These are phyloP conservation scores for Microctenopoma lineatum DNA, from an alignment of 2,797 vertebrate species.

Conservation along the genomic window DNA sequence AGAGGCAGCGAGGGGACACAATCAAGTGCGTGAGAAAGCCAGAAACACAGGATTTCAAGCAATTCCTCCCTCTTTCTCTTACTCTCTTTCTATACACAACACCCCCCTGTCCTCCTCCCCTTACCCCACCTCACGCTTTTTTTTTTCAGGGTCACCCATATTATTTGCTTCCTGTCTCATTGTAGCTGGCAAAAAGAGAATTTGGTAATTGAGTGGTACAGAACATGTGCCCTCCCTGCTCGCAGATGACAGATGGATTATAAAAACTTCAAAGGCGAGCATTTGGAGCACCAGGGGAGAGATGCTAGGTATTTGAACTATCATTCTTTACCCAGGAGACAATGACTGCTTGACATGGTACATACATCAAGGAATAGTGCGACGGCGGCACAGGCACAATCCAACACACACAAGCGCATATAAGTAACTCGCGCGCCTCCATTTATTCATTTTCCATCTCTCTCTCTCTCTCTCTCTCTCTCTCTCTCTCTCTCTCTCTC, in stretches of 20 bases:
- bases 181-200: constrained; percentile 93
- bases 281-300: constrained; percentile 97
- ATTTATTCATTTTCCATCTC: constrained; percentile 67
- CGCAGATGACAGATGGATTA: constrained; percentile 99
- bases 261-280: constrained; percentile 99
- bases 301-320: constrained; percentile 99
- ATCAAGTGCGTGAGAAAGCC: constrained; percentile 89
- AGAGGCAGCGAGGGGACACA: constrained; percentile 83
- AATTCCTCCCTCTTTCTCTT: constrained; percentile 86
- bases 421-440: constrained; percentile 30
- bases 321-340: constrained; percentile 99
- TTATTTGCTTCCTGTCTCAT: constrained; percentile 92
- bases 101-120: constrained; percentile 15
- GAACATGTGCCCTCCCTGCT: constrained; percentile 98
- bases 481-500: constrained; percentile 52
- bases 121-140: background rate
- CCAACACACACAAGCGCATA: constrained; percentile 73
- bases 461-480: constrained; percentile 68
- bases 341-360: constrained; percentile 96
- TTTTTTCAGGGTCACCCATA: constrained; percentile 85
- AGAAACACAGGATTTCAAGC: constrained; percentile 92
- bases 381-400: constrained; percentile 96
- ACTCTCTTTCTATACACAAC: constrained; percentile 53
- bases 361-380: constrained; percentile 98
- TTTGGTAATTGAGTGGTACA: constrained; percentile 98